Conservation (phyloP, 2,797 vertebrate species). For the Chrysocyon brachyurus region DNA sequence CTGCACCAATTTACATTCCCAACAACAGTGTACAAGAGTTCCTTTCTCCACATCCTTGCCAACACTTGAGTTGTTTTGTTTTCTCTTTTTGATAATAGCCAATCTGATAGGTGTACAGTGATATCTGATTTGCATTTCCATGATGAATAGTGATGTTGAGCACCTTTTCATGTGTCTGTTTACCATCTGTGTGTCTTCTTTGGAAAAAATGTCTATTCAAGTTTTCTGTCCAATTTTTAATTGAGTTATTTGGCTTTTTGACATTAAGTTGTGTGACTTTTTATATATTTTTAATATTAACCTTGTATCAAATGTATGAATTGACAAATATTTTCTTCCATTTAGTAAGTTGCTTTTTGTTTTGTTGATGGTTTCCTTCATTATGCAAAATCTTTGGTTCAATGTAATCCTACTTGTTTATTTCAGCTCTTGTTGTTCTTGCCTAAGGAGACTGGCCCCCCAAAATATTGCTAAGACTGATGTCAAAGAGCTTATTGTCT, state of each 20-base stretch:
- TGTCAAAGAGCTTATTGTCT: background rate
- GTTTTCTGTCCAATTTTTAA: background rate
- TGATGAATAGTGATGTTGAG: background rate
- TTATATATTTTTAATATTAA: background rate
- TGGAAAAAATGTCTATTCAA: background rate
- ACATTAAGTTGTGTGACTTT: background rate
- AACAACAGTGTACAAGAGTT: background rate
- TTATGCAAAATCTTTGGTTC: background rate
- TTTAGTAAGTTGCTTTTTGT: background rate
- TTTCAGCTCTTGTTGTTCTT: background rate
- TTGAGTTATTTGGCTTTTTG: background rate
- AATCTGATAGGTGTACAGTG: background rate
- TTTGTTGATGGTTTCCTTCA: background rate
- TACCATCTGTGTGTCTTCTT: background rate
- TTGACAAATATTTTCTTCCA: background rate
- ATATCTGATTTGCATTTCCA: background rate
- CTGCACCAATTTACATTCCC: background rate
- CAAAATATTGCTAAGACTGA: background rate
- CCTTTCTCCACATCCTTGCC: background rate
- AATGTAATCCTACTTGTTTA: background rate
- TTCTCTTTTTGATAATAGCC: background rate
- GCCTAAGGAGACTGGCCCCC: background rate
- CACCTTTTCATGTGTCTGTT: background rate
- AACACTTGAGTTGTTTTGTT: background rate
- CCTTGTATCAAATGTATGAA: background rate